Evolutionary conservation across 2,797 vertebrate species (phyloP), one percentile per base, ranked within the genome.

Genomic region (Sciurus carolinensis): DNA sequence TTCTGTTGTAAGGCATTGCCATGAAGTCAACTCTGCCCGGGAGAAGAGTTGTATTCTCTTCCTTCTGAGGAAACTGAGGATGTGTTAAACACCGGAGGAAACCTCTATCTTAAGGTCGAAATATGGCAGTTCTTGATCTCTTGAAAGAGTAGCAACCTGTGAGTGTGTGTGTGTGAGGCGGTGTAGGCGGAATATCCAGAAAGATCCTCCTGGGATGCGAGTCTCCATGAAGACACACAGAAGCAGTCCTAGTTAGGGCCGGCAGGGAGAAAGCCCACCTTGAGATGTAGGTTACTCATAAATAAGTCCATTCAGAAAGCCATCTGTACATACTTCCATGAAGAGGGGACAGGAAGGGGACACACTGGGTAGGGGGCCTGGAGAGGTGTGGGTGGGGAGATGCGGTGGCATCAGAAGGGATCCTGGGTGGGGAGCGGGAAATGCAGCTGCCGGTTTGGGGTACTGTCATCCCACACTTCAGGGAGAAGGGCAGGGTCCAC

Each of bases 301-400:
- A 94, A 77, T 72, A 91, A 96, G 54, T 94, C 79, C 91, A n/a
- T 94, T 93, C 89, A 90, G 87, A 96, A 92, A 96, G 84, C 79
- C 69, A 84, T 91, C 88, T 95, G 95, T 93, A 66, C 24, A 83
- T 26, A 94, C 50, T 77, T 36, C 54, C n/a, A 76, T 3, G 75
- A 91, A 91, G 94, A 91, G 82, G 47, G 71, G 42, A 69, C 24
- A 66, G 71, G 75, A 71, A 89, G 52, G 20, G 64, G 67, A 50
- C 33, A 9, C 5, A 8, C 1, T 72, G 22, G 1, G 2, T 33
- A 36, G 54, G 47, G 64, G 30, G 33, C 54, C 2, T 18, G 18
- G 30, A 22, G 4, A 67, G 36, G 20, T 26, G 7, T 72, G n/a
- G 28, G 28, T 36, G 42, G 9, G 2, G 1, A 10, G 8, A 64